Base-by-base conservation (phyloP, 2,113 vertebrate species). In the Serilophus lunatus region DNA sequence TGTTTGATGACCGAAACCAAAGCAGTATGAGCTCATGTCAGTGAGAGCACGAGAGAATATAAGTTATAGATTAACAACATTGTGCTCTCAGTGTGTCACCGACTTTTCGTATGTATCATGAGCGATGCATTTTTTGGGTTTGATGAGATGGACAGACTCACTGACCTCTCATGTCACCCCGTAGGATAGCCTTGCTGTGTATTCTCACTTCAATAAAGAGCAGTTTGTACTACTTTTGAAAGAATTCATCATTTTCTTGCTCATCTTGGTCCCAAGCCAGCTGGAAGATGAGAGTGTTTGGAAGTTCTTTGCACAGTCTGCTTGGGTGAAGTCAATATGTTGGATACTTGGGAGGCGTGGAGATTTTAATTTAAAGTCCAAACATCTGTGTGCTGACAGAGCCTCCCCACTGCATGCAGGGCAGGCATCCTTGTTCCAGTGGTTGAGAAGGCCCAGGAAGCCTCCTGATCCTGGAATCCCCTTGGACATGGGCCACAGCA, bases 211-310 rank as follows among this genome's bases (percentile, higher is more conserved):
- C 18, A 29, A 25, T 79, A 51, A 85, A 56, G 77, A 4, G 7
- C 53, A 42, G 50, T 54, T 82, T 71, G 49, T 79, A 64, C 74
- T 91, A 59, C 24, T 91, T 95, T 69, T 42, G 42, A 63, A 78
- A 79, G 24, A 79, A 72, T 57, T 71, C n/a, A 51, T 93, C 26
- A 2, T 84, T 88, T 80, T 86, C 53, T 84, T 95, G 86, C 66
- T 92, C 64, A 57, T 88, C 86, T 93, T 92, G 77, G 80, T 94
- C 72, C 44, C 7, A 17, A 0, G 90, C 83, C 89, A 92, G 74
- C 81, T 89, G 89, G 89, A 92, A 44, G 74, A 38, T 5, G 13
- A 57, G 35, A 53, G 8, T 4, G 4, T 86, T 79, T 76, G 85
- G 45, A 91, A 92, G 40, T 61, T 86, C 31, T 72, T 65, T 24